A percentile compares a stretch with the other conserved stretches of the same genome.
Conservation (phyloP, 2,113 vertebrate species). For the Pachyramphus minor region DNA sequence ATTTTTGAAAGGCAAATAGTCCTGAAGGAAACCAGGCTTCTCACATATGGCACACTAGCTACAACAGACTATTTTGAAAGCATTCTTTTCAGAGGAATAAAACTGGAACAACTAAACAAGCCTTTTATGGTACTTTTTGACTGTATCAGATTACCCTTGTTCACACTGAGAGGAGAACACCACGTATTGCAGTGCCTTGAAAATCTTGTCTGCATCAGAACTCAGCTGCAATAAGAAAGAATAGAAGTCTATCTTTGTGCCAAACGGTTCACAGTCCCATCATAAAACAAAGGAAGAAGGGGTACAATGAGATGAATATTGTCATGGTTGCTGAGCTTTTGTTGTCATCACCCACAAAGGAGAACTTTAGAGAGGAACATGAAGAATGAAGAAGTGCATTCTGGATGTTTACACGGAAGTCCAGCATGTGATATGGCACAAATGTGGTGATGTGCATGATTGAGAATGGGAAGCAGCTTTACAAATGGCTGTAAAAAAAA, state of each 20-base stretch:
- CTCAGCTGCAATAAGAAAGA: background rate
- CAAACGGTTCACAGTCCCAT: background rate
- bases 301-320: background rate
- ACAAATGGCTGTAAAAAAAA: background rate
- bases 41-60: background rate
- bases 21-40: background rate
- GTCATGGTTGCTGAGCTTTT: background rate
- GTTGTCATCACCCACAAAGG: background rate
- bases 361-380: conserved; percentile 46
- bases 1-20: background rate
- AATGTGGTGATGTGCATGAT: background rate
- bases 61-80: background rate
- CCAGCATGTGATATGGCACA: background rate
- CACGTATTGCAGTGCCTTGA: background rate
- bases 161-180: background rate
- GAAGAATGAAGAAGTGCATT: conserved; percentile 22
- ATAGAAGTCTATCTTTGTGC: background rate
- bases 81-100: background rate
- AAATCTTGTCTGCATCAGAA: background rate
- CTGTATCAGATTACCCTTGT: background rate
- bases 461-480: background rate
- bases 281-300: background rate
- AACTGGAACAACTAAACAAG: background rate
- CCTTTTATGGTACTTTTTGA: background rate
- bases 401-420: conserved; percentile 17